Percentiles rank a stretch among this genome's conserved stretches.
Evolutionary conservation across 2,888 invertebrate genomes (phyloP).

Genomic region (Plutella xylostella): DNA sequence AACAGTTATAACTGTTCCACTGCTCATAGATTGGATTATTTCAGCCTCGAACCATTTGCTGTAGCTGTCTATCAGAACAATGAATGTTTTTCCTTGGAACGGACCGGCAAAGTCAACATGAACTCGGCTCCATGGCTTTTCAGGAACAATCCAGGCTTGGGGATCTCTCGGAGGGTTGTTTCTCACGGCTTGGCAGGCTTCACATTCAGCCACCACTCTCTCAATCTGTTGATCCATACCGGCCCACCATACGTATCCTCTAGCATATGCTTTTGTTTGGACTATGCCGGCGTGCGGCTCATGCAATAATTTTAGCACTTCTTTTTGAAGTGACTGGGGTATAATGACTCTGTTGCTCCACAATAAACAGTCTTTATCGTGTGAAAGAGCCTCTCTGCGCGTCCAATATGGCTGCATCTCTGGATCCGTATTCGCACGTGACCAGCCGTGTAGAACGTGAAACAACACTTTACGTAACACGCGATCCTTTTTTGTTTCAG

Average conservation of each 20-base stretch:
- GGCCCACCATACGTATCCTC: slow-evolving; percentile 13
- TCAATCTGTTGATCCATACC: slow-evolving; percentile 10
- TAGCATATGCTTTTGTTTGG: slow-evolving; percentile 9
- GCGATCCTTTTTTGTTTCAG: too few species aligned
- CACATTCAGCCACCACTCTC: slow-evolving; percentile 1
- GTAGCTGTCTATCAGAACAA: not conserved
- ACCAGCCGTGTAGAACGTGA: too few species aligned
- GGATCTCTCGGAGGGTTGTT: not conserved
- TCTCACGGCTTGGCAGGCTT: not conserved
- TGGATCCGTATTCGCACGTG: too few species aligned
- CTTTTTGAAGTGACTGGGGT: slow-evolving; percentile 1
- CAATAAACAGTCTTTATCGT: slow-evolving; percentile 11
- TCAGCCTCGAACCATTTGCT: not conserved
- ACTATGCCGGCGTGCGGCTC: slow-evolving; percentile 12
- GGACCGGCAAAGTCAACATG: slow-evolving; percentile 3
- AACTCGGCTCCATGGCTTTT: not conserved
- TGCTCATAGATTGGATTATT: not conserved
- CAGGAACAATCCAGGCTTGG: not conserved
- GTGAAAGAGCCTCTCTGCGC: slow-evolving; percentile 1
- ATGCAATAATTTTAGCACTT: slow-evolving; percentile 9
- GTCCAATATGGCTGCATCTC: too few species aligned
- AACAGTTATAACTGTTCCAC: slow-evolving; percentile 1
- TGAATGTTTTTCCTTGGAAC: not conserved
- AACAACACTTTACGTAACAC: too few species aligned
- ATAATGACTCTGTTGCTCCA: slow-evolving; percentile 10